Evolutionary conservation across 2,888 invertebrate genomes (phyloP), one percentile per base, ranked within the genome.

Genomic region (Boloria euphrosyne): DNA sequence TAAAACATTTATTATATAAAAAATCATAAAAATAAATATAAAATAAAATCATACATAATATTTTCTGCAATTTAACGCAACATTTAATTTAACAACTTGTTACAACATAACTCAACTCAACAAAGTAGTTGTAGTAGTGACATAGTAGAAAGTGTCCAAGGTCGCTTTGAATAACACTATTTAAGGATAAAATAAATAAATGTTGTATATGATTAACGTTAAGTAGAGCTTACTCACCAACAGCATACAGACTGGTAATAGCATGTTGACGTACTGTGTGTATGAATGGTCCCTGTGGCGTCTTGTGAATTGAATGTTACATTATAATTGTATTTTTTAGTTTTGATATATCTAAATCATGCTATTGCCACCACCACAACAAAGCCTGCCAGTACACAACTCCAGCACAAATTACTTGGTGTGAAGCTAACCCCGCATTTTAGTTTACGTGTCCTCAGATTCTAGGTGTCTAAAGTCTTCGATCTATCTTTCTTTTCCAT

Each of bases 401-500:
- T 82, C 81, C 76, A 81, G 89, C 89, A 89, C 87, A 81, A 74
- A 80, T 76, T 72, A 75, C 76, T 81, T 82, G 80, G 76, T 87
- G 86, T 88, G 74, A 82, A 80, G 83, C 85, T 78, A 79, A 74
- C 77, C 83, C 84, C 76, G 84, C 86, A 83, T 81, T 70, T 61
- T 54, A 62, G 67, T 70, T 55, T 62, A 60, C 55, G 78, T 75
- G 76, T 80, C 77, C 80, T 74, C 73, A 79, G 80, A 77, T 84
- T 86, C 86, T 84, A 83, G 84, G 85, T 84, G 83, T 83, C 74
- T 81, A 73, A 81, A 72, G 78, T 81, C 80, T 82, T 80, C 76
- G 81, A 84, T 84, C 83, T 87, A 82, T 89, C 87, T 87, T 86
- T 89, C 89, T 87, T 89, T 88, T 88, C 89, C 90, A 89, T 89